phyloP scores from a whole-genome alignment of 2,113 vertebrate species.

The Rhinoptilus africanus region DNA sequence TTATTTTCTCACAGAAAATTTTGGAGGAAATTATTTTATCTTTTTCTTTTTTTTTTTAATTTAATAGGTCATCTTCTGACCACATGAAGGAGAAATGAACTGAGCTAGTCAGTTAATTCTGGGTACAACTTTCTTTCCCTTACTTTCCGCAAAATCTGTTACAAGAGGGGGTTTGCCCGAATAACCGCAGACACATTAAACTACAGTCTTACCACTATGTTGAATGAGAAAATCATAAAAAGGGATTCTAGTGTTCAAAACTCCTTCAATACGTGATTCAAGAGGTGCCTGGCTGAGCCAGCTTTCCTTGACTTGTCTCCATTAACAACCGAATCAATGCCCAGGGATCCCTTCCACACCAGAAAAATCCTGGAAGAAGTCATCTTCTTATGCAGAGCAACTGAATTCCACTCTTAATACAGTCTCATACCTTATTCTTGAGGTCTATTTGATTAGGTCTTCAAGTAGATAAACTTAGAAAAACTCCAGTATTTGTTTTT shows the following conservation, averaged over 20 bases:
- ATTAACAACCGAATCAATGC: neutral
- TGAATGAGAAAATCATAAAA: neutral
- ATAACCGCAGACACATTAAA: neutral
- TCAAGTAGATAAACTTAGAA: neutral
- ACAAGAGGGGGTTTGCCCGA: neutral
- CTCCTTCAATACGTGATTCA: neutral
- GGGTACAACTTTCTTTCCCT: neutral
- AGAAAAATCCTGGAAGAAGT: neutral
- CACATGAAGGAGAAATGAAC: neutral
- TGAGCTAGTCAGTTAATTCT: neutral
- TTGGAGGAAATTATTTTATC: neutral
- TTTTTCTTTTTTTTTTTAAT: neutral
- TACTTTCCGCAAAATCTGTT: neutral
- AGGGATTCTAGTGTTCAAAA: neutral
- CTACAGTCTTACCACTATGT: neutral
- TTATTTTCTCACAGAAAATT: neutral
- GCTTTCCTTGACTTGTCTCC: neutral
- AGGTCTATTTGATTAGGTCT: neutral
- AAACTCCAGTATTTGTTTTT: neutral
- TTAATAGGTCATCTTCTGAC: neutral
- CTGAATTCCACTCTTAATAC: neutral
- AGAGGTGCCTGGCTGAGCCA: neutral
- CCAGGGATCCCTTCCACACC: fast-evolving
- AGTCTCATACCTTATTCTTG: neutral
- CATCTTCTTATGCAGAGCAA: neutral